A percentile compares a stretch with the other conserved stretches of the same genome.
Evolutionary conservation across 30 jellyfish, hydroid and myxozoan species (phyloP).

Genomic region (Pseudorhiza aurosa): DNA sequence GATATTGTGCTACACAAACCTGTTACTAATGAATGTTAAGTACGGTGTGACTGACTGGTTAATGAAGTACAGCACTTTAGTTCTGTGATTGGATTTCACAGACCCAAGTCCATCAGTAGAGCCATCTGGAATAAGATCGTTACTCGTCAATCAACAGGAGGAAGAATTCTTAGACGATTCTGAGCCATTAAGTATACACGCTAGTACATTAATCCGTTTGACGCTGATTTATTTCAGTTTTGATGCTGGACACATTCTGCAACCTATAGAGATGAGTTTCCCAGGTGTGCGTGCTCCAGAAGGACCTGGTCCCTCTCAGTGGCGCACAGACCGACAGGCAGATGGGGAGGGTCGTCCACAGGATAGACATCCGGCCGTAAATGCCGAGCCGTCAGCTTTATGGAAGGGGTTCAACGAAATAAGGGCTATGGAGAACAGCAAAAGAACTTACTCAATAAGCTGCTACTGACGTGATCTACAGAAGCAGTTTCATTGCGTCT

Average conservation of each 20-base stretch:
- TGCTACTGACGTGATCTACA: not conserved
- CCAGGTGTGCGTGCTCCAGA: too few relatives aligned
- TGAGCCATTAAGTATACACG: too few relatives aligned
- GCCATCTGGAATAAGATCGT: constrained; percentile 25
- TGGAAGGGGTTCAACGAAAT: too few relatives aligned
- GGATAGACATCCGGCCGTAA: not conserved
- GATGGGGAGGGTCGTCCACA: not conserved
- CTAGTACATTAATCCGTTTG: not conserved
- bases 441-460: not conserved
- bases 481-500: constrained; percentile 3
- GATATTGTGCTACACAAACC: constrained; percentile 80
- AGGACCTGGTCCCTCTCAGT: too few relatives aligned
- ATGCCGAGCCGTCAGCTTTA: too few relatives aligned
- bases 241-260: not conserved
- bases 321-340: too few relatives aligned
- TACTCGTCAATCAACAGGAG: too few relatives aligned
- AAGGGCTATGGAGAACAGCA: not conserved
- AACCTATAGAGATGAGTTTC: too few relatives aligned
- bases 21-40: constrained; percentile 51
- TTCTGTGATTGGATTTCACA: not conserved
- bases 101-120: constrained; percentile 2
- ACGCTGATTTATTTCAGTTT: not conserved
- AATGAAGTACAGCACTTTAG: constrained; percentile 77
- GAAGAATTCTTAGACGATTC: too few relatives aligned
- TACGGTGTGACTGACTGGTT: constrained; percentile 89